These are phyloP conservation scores for Sarcophaga caerulescens DNA, from an alignment of 2,888 invertebrate genomes.

Conservation along the genomic window DNA sequence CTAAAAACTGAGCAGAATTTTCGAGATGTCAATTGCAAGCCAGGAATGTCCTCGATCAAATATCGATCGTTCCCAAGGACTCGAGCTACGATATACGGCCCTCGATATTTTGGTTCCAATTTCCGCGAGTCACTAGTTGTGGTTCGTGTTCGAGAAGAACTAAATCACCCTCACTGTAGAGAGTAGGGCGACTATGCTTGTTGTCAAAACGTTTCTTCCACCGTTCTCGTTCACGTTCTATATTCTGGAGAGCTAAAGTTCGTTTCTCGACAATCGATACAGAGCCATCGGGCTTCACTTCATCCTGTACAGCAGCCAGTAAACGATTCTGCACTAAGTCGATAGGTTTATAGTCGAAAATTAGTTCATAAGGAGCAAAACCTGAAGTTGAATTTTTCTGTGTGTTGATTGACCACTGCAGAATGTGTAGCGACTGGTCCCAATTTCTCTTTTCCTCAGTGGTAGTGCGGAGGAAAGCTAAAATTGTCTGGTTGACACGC, in stretches of 20 bases:
- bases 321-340: background rate
- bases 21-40: conserved; percentile 45
- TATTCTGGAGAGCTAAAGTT: conserved; percentile 34
- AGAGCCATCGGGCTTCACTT: background rate
- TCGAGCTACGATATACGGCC: conserved; percentile 52
- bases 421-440: background rate
- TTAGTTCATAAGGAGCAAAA: conserved; percentile 24
- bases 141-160: conserved; percentile 57
- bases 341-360: conserved; percentile 31
- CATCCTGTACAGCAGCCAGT: background rate
- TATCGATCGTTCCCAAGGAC: conserved; percentile 64
- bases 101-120: conserved; percentile 57
- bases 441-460: background rate
- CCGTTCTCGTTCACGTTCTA: conserved; percentile 39
- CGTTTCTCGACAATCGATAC: conserved; percentile 30
- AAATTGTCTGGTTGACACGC: background rate
- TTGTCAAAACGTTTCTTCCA: conserved; percentile 54
- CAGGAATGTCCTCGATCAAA: conserved; percentile 63
- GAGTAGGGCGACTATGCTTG: conserved; percentile 35
- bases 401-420: background rate
- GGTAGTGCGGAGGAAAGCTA: background rate
- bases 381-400: background rate
- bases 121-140: conserved; percentile 65
- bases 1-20: conserved; percentile 48
- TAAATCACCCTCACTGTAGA: conserved; percentile 45